These are phyloP conservation scores for Psephotus haematonotus DNA, from an alignment of 2,113 vertebrate species.

Conservation along the genomic window DNA sequence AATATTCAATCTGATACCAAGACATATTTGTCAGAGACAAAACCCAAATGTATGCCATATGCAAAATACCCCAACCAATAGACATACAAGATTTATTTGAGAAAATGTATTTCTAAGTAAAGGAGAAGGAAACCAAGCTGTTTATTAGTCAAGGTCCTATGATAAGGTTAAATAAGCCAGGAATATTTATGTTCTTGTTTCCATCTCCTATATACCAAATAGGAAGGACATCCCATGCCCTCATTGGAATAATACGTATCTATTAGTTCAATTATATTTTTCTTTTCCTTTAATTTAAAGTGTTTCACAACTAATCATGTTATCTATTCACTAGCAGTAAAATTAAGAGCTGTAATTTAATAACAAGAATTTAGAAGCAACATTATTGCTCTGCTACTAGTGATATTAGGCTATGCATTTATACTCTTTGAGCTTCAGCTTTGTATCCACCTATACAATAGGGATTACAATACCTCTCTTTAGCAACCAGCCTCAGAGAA, in stretches of 20 bases:
- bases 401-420: neutral
- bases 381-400: neutral
- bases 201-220: neutral
- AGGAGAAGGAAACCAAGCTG: neutral
- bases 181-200: neutral
- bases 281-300: neutral
- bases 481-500: neutral
- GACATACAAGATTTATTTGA: neutral
- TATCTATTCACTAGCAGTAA: neutral
- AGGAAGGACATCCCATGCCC: neutral
- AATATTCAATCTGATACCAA: neutral
- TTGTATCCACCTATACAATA: neutral
- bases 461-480: neutral
- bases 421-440: neutral
- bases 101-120: neutral
- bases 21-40: neutral
- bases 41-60: neutral
- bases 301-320: neutral
- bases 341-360: neutral
- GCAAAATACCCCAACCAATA: fast-evolving
- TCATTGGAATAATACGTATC: neutral
- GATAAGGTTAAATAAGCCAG: neutral
- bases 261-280: neutral
- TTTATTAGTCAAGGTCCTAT: neutral
- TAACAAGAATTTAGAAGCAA: neutral